Percentiles rank a stretch among this genome's conserved stretches.
These are phyloP conservation scores for Cyclophora punctaria DNA, from an alignment of 2,888 invertebrate genomes.

Conservation along the genomic window DNA sequence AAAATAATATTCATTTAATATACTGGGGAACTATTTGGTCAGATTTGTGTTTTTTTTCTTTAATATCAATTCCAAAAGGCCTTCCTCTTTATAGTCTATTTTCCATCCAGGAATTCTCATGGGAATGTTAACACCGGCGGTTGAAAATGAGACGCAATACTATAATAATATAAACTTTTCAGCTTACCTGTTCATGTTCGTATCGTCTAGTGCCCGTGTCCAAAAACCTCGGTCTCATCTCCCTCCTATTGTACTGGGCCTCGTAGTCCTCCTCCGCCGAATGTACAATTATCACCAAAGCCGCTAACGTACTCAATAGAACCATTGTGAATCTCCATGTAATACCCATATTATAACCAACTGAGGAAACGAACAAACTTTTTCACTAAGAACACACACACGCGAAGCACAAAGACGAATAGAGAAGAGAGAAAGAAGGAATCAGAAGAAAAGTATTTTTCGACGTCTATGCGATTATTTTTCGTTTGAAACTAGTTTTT, in stretches of 20 bases:
- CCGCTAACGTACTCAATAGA: constrained; percentile 64
- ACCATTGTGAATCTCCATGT: constrained; percentile 55
- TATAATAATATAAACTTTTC: too few relatives aligned
- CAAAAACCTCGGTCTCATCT: constrained; percentile 41
- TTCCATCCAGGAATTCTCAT: too few relatives aligned
- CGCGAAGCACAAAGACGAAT: neutral
- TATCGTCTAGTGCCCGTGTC: constrained; percentile 40
- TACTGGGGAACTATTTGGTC: too few relatives aligned
- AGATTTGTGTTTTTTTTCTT: too few relatives aligned
- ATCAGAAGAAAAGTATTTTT: too few relatives aligned
- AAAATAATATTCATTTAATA: too few relatives aligned
- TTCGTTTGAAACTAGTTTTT: neutral
- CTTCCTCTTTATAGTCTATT: too few relatives aligned
- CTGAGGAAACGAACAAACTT: neutral
- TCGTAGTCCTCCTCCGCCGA: constrained; percentile 58
- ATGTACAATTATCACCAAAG: constrained; percentile 65
- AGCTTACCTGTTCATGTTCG: constrained; percentile 40
- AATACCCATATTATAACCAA: constrained; percentile 61
- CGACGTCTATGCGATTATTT: neutral
- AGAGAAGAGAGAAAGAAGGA: too few relatives aligned
- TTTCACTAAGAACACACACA: neutral
- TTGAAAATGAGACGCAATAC: too few relatives aligned
- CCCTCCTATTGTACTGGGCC: constrained; percentile 36
- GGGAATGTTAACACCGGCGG: too few relatives aligned
- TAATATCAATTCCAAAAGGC: too few relatives aligned